Conservation (phyloP, 1,140 invertebrate species). For the Drosophila santomea region DNA sequence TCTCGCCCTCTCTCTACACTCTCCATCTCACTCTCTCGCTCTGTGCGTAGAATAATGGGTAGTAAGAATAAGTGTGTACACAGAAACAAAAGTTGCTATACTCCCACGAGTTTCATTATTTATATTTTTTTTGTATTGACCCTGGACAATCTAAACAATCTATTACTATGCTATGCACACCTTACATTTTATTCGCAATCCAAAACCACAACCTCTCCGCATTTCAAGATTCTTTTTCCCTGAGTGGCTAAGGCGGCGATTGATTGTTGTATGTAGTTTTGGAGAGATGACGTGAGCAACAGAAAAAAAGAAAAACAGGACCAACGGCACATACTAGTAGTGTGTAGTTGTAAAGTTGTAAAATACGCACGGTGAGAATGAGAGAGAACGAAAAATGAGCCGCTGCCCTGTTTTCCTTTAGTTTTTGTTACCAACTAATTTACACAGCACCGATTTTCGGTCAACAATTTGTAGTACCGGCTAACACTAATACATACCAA, state of each 20-base stretch:
- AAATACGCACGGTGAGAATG: slow-evolving; percentile 23
- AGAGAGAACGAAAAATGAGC: slow-evolving; percentile 21
- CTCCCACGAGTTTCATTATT: neutral
- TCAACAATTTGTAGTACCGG: slow-evolving; percentile 57
- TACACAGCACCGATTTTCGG: slow-evolving; percentile 26
- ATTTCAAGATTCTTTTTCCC: neutral
- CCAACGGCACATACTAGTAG: slow-evolving; percentile 30
- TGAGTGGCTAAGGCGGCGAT: slow-evolving; percentile 41
- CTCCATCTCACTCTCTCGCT: slow-evolving; percentile 28
- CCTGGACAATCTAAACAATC: too few species aligned
- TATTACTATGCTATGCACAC: too few species aligned
- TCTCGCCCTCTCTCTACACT: slow-evolving; percentile 32
- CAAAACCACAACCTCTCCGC: neutral
- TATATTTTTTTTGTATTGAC: too few species aligned
- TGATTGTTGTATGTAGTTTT: slow-evolving; percentile 46
- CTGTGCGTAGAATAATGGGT: slow-evolving; percentile 51
- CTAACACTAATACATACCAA: slow-evolving; percentile 52
- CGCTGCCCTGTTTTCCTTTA: slow-evolving; percentile 12
- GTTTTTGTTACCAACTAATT: slow-evolving; percentile 12
- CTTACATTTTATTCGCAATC: too few species aligned
- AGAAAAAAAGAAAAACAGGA: slow-evolving; percentile 55
- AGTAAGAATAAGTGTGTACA: slow-evolving; percentile 32
- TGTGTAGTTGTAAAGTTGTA: slow-evolving; percentile 32
- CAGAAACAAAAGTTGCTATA: neutral
- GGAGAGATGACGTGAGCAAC: slow-evolving; percentile 73